phyloP scores from a whole-genome alignment of 2,797 vertebrate genomes.

The Morelia viridis region DNA sequence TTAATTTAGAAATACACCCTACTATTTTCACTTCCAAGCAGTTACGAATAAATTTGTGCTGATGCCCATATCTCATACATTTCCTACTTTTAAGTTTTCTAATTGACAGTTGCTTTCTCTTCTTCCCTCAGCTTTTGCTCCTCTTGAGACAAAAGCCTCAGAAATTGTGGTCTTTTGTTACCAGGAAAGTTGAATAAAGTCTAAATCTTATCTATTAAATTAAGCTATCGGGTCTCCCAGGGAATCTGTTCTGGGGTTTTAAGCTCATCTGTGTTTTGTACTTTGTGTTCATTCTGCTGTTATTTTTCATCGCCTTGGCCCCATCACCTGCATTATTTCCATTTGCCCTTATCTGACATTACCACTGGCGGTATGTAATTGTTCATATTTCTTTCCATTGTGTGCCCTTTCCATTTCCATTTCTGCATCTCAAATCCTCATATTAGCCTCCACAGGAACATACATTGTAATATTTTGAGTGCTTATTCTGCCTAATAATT shows the following conservation, averaged over 20 bases:
- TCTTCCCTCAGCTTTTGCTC: background rate
- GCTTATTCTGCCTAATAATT: conserved; percentile 6
- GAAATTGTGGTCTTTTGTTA: conserved; percentile 13
- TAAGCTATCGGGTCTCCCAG: background rate
- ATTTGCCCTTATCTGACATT: conserved; percentile 30
- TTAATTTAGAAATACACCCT: background rate
- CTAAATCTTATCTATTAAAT: conserved; percentile 41
- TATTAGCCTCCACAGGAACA: background rate
- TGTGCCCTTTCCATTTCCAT: background rate
- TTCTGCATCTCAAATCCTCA: conserved; percentile 23
- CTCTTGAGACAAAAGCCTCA: background rate
- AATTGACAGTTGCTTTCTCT: background rate
- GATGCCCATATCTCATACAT: conserved; percentile 1
- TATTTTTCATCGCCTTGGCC: conserved; percentile 3
- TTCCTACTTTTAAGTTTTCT: background rate
- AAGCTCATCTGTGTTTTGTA: conserved; percentile 22
- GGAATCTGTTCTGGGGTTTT: background rate
- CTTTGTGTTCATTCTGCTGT: conserved; percentile 4
- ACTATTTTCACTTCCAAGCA: background rate
- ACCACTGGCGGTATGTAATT: conserved; percentile 8
- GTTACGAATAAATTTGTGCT: background rate
- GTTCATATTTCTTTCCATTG: conserved; percentile 33
- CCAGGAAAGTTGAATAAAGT: conserved; percentile 31
- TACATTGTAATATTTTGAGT: conserved; percentile 4
- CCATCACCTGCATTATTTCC: conserved; percentile 10